A percentile compares a stretch with the other conserved stretches of the same genome.
These are phyloP conservation scores for Hypena proboscidalis DNA, from an alignment of 2,888 invertebrate genomes.

Conservation along the genomic window DNA sequence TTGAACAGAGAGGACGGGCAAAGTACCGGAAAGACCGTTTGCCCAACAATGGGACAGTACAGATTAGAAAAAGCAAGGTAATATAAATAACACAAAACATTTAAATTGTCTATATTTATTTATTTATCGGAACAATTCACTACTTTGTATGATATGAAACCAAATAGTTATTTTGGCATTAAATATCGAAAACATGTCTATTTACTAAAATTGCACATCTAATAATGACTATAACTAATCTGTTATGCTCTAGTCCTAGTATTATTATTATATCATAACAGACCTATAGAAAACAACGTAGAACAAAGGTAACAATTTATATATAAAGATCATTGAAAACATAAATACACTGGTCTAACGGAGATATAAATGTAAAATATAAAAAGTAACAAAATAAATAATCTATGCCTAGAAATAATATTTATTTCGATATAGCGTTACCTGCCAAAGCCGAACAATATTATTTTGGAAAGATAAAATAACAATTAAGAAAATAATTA, in stretches of 20 bases:
- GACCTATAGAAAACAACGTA: slow-evolving; percentile 53
- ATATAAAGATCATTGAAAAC: slow-evolving; percentile 54
- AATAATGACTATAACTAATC: slow-evolving; percentile 53
- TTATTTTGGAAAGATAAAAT: background rate
- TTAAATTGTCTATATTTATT: slow-evolving; percentile 59
- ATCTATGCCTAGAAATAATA: slow-evolving; percentile 17
- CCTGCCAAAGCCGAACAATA: slow-evolving; percentile 14
- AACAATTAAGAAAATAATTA: slow-evolving; percentile 1
- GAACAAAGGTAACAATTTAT: slow-evolving; percentile 37
- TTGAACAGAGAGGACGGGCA: too few species aligned
- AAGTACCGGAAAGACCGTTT: too few species aligned
- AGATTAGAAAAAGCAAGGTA: background rate
- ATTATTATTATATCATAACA: slow-evolving; percentile 49
- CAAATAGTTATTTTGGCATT: slow-evolving; percentile 76
- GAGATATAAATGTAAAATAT: slow-evolving; percentile 43
- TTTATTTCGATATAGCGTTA: slow-evolving; percentile 16
- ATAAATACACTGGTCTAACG: slow-evolving; percentile 56
- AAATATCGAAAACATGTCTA: slow-evolving; percentile 68
- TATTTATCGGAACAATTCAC: slow-evolving; percentile 79
- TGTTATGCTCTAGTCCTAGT: slow-evolving; percentile 37
- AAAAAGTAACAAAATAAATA: slow-evolving; percentile 60
- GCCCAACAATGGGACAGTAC: too few species aligned
- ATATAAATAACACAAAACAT: slow-evolving; percentile 34
- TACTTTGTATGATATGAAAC: slow-evolving; percentile 79
- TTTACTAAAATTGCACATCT: slow-evolving; percentile 80